Evolutionary conservation across 2,888 invertebrate species (phyloP), one percentile per base, ranked within the genome.

Genomic region (Nemoura dubitans): DNA sequence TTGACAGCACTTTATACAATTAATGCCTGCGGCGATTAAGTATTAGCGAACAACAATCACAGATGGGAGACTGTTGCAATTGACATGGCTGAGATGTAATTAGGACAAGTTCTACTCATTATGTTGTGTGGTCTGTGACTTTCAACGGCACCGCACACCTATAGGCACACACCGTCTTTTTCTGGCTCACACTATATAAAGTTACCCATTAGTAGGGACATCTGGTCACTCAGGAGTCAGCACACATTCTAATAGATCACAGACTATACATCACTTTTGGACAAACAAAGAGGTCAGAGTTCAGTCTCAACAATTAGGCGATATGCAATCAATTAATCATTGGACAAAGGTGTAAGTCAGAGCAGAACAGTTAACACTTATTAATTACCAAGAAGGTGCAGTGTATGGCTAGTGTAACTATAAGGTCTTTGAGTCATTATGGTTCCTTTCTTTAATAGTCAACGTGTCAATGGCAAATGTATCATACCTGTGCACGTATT

Each of bases 31-130:
- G 84, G 84, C 84, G 27, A 81, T 81, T 28, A 29, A 6, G 6
- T 81, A 30, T 27, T 26, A 59, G 84, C 28, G 29, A 84, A 84
- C 84, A 84, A 84, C 84, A 84, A 84, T 84, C 84, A 84, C 84
- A 84, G 43, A 84, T 84, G 84, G 84, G 42, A 42, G 76, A 84
- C 84, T 84, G 59, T 84, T 84, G 84, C 84, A 84, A 84, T 84
- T 84, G 84, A 84, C 84, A 84, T n/a, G 84, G 59, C 59, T 76
- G 83, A 76, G 10, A 30, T 43, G 84, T 84, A 84, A 84, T 84
- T 84, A 84, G 84, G 84, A 84, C 84, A 84, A 84, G 84, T 83
- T n/a, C 26, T 25, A 83, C 42, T 83, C 83, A 83, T 43, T 83
- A 83, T 42, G 42, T 26, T 83, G 83, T 83, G 83, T 83, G 83